These are phyloP conservation scores for Rotaria magnacalcarata DNA, from an alignment of 2,888 invertebrate species.

Conservation along the genomic window DNA sequence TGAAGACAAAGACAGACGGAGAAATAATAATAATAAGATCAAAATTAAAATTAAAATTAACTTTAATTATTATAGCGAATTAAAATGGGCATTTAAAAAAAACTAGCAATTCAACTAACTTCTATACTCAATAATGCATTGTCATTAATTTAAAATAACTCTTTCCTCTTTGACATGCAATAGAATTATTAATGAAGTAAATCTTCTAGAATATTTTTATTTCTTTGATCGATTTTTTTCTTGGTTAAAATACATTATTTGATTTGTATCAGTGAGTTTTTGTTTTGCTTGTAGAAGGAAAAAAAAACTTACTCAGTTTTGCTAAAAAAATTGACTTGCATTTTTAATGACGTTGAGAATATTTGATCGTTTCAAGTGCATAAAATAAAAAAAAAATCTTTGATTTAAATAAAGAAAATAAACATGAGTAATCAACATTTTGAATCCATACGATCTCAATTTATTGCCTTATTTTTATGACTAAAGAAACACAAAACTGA, in stretches of 20 bases:
- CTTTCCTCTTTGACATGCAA: conserved; percentile 16
- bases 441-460: too few relatives aligned
- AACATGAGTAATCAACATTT: too few relatives aligned
- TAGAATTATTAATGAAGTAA: conserved; percentile 26
- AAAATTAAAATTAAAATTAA: background rate
- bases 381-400: too few relatives aligned
- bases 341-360: too few relatives aligned
- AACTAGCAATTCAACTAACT: background rate
- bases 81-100: background rate
- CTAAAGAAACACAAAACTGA: too few relatives aligned
- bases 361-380: too few relatives aligned
- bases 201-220: conserved; percentile 22
- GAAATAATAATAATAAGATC: background rate
- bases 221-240: background rate
- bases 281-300: background rate
- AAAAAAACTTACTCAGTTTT: too few relatives aligned
- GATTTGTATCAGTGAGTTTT: background rate
- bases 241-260: background rate
- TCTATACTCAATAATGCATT: background rate
- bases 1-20: conserved; percentile 17
- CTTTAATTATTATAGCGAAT: background rate
- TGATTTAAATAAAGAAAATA: too few relatives aligned
- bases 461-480: too few relatives aligned
- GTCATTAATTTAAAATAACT: conserved; percentile 12
- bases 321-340: too few relatives aligned